Conservation (phyloP, 2,113 vertebrate genomes). For the Suricata suricatta region DNA sequence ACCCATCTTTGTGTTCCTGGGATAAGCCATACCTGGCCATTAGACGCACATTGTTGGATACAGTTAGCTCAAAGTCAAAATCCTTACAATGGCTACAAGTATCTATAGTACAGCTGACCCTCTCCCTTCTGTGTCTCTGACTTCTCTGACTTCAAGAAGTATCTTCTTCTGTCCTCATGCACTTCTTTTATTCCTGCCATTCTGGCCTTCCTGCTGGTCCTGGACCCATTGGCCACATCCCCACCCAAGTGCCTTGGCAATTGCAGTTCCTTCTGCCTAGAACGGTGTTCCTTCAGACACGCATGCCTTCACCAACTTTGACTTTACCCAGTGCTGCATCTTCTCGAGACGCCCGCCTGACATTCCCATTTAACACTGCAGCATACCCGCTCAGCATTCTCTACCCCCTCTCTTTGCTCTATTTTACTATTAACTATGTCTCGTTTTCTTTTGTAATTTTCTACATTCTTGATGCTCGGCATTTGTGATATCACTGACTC, state of each 20-base stretch:
- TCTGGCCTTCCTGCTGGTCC: background rate
- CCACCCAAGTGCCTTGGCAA: background rate
- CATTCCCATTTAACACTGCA: background rate
- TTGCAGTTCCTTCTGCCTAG: background rate
- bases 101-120: fast-evolving
- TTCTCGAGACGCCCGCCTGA: background rate
- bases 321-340: background rate
- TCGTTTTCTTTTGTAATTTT: background rate
- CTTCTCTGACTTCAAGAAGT: background rate
- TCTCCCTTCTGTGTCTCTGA: background rate
- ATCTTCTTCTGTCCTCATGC: background rate
- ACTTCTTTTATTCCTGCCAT: fast-evolving
- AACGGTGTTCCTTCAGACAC: background rate
- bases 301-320: background rate
- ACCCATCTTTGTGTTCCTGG: background rate
- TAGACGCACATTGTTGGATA: background rate
- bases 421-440: background rate
- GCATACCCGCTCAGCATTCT: background rate
- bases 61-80: background rate
- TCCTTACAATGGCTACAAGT: background rate
- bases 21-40: background rate
- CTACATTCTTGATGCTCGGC: background rate
- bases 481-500: background rate
- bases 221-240: too few species aligned
- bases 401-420: background rate